phyloP scores from a whole-genome alignment of 2,797 vertebrate species.

The Tapera naevia region DNA sequence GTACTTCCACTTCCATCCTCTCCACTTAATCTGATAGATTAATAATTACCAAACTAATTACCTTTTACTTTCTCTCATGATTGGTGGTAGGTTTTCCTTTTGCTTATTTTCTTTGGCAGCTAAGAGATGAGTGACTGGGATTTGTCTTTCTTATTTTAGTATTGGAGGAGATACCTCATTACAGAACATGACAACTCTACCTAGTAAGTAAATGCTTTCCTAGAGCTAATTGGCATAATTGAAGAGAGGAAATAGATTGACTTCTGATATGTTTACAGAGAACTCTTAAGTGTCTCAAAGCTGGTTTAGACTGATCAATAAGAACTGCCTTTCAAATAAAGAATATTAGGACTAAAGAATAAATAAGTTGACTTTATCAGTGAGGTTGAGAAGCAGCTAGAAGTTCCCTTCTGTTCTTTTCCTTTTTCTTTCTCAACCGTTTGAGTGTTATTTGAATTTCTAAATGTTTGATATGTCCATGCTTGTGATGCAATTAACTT shows the following conservation, averaged over 20 bases:
- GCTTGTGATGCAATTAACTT: not conserved
- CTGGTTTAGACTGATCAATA: not conserved
- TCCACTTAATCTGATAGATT: not conserved
- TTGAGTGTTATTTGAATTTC: not conserved
- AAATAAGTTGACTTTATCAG: not conserved
- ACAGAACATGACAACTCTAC: constrained; percentile 85
- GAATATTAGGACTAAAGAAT: not conserved
- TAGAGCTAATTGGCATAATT: not conserved
- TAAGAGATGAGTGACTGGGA: not conserved
- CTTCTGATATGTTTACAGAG: not conserved
- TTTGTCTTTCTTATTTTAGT: constrained; percentile 75
- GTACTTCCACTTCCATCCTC: not conserved
- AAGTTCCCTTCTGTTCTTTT: not conserved
- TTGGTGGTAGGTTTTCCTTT: not conserved
- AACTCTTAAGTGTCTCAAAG: not conserved
- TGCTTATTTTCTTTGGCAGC: not conserved
- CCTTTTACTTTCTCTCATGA: not conserved
- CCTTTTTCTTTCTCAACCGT: not conserved
- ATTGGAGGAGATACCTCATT: constrained; percentile 87
- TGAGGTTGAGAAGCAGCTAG: not conserved
- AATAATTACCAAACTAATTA: not conserved
- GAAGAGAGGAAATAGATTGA: not conserved
- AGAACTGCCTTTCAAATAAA: not conserved
- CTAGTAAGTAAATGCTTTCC: constrained; percentile 83
- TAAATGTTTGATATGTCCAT: not conserved